phyloP scores from a whole-genome alignment of 2,888 invertebrate genomes.

The Acronicta alni region DNA sequence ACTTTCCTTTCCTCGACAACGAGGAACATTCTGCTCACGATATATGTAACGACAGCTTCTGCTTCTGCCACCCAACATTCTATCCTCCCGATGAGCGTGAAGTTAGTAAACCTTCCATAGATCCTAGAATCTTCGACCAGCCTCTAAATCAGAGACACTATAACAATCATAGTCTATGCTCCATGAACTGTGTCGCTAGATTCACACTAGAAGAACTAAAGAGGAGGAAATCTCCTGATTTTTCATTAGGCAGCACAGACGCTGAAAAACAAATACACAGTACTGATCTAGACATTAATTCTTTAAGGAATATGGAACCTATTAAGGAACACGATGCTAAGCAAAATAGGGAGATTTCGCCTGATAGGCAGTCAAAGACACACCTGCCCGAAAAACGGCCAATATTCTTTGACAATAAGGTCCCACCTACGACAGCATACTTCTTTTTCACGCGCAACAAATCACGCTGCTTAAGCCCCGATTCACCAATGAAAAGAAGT shows the following conservation, averaged over 20 bases:
- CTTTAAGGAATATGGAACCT: slow-evolving; percentile 48
- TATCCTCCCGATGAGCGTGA: slow-evolving; percentile 4
- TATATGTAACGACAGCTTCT: slow-evolving; percentile 10
- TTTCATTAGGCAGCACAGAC: slow-evolving; percentile 58
- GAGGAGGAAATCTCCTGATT: slow-evolving; percentile 50
- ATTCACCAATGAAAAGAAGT: slow-evolving; percentile 70
- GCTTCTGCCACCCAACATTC: slow-evolving; percentile 13
- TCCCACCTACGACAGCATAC: slow-evolving; percentile 61
- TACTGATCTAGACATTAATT: slow-evolving; percentile 68
- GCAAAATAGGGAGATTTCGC: slow-evolving; percentile 10
- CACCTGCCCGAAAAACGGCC: slow-evolving; percentile 13
- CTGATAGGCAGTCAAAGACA: slow-evolving; percentile 1
- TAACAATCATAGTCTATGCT: slow-evolving; percentile 61
- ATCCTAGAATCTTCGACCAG: slow-evolving; percentile 15
- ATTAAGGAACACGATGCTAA: slow-evolving; percentile 14
- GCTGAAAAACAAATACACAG: slow-evolving; percentile 70
- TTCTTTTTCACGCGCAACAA: slow-evolving; percentile 69
- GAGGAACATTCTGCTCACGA: not conserved
- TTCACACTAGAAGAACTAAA: slow-evolving; percentile 35
- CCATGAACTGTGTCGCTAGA: slow-evolving; percentile 67
- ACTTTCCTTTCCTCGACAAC: slow-evolving; percentile 7
- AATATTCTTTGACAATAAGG: slow-evolving; percentile 42
- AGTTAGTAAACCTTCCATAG: not conserved
- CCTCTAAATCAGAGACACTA: slow-evolving; percentile 11
- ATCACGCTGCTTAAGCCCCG: slow-evolving; percentile 1